Evolutionary conservation across 2,888 invertebrate species (phyloP).

Genomic region (Euclidia mi): DNA sequence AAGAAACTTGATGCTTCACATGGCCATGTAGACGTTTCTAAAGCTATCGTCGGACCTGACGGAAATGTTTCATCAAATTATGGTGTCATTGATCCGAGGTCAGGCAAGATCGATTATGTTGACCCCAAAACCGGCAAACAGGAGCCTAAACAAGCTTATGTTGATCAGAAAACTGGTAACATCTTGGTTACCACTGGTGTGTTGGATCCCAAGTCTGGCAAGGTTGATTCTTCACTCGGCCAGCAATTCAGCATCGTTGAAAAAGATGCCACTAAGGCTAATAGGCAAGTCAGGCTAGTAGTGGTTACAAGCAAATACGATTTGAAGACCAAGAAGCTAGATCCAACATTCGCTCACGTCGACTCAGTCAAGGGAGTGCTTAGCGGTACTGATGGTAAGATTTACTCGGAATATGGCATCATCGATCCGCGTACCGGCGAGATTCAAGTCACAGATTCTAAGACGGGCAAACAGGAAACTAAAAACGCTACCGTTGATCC

Average conservation of each 20-base stretch:
- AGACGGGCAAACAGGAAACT: slow-evolving; percentile 82
- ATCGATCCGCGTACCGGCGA: slow-evolving; percentile 91
- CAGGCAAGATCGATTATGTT: slow-evolving; percentile 91
- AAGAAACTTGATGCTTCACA: slow-evolving; percentile 85
- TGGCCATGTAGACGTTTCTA: slow-evolving; percentile 89
- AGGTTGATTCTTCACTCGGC: slow-evolving; percentile 91
- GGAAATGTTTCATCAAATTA: slow-evolving; percentile 91
- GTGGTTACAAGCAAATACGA: slow-evolving; percentile 91
- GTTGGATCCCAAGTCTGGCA: slow-evolving; percentile 91
- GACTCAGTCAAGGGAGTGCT: slow-evolving; percentile 85
- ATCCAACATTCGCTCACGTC: slow-evolving; percentile 88
- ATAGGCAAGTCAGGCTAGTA: slow-evolving; percentile 89
- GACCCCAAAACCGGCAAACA: slow-evolving; percentile 92
- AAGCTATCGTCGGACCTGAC: slow-evolving; percentile 90
- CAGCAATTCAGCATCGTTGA: slow-evolving; percentile 92
- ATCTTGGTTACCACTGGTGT: slow-evolving; percentile 91
- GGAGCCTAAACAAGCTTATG: slow-evolving; percentile 91
- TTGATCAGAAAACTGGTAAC: slow-evolving; percentile 93
- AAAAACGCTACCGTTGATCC: slow-evolving; percentile 84
- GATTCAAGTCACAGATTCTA: slow-evolving; percentile 80
- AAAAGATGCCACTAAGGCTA: slow-evolving; percentile 92
- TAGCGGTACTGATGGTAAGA: slow-evolving; percentile 91
- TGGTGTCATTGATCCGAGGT: slow-evolving; percentile 91
- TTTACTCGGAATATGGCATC: slow-evolving; percentile 90
- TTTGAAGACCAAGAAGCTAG: slow-evolving; percentile 85